Base-by-base conservation (phyloP, 2,888 invertebrate species). In the Ommatoiulus sabulosus region DNA sequence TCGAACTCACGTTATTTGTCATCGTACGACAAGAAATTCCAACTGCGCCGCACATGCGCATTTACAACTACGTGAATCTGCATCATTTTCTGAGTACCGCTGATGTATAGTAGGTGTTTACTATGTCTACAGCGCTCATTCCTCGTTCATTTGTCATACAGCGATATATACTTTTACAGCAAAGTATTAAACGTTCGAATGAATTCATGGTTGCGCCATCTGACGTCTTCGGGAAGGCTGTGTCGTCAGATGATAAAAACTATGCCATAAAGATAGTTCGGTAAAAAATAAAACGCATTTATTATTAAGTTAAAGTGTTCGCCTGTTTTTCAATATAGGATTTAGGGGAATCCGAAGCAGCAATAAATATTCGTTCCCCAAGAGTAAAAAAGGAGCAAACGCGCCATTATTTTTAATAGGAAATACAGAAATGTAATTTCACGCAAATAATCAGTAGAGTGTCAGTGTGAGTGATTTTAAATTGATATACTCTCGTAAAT, bases 341-440 rank as follows among this genome's bases (percentile, higher is more conserved):
- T 80, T 80, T 35, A 35, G 7, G 24, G 80, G 35, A 80, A 80
- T 35, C 80, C 35, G 80, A 80, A 10, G 80, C 4, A 3, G 35
- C 12, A 80, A 80, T 80, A 80, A 80, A 80, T 80, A 35, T 80
- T 80, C 35, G 8, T 80, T 80, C 35, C 35, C 80, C 80, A 10
- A 35, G 80, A 80, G 80, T 80, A 20, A 80, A 80, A 80, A 80
- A 8, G 80, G 10, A 24, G 80, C 35, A 24, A 3, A 80, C 35
- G 35, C 80, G 35, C 80, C 35, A 80, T 80, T 80, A 80, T 80
- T 80, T 48, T 80, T 80, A 80, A 80, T 80, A 80, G 80, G 35
- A 80, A 80, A 80, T 35, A 15, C 35, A 35, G 80, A 80, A 80
- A 80, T 35, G 35, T 35, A 80, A 80, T 80, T 80, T 35, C 12